Conservation (phyloP, 2,113 vertebrate species). For the Lampris megalopsis region DNA sequence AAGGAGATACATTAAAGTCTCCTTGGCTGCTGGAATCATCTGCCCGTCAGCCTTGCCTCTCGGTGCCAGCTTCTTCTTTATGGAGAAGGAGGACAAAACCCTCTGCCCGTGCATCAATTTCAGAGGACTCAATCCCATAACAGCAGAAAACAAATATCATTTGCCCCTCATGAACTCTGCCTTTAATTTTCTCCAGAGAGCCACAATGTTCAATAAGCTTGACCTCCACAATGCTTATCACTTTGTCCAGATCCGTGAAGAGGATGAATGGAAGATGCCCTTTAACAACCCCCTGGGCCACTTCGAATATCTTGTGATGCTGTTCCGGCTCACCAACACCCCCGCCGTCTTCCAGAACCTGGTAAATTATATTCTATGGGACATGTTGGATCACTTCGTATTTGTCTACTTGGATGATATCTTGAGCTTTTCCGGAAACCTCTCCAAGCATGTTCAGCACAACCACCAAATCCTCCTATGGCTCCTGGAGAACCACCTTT, state of each 20-base stretch:
- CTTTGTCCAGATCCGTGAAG: neutral
- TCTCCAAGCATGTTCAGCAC: too few relatives aligned
- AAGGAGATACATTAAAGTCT: constrained; percentile 1
- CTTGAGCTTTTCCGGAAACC: too few relatives aligned
- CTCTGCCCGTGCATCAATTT: neutral
- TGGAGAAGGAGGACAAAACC: neutral
- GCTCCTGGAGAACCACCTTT: too few relatives aligned
- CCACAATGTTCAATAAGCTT: constrained; percentile 2
- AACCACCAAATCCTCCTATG: too few relatives aligned
- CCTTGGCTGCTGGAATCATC: neutral
- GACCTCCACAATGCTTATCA: constrained; percentile 6
- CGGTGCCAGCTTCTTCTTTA: constrained; percentile 6
- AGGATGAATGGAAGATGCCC: constrained; percentile 9
- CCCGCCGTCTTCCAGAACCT: too few relatives aligned
- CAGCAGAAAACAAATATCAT: neutral
- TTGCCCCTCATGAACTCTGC: neutral
- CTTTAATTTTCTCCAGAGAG: neutral
- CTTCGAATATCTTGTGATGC: too few relatives aligned
- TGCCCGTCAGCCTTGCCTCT: neutral
- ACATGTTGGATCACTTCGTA: too few relatives aligned
- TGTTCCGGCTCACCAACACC: too few relatives aligned
- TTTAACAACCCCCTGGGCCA: too few relatives aligned
- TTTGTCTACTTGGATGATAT: too few relatives aligned
- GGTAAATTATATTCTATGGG: too few relatives aligned
- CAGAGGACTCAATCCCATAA: neutral